Percentiles rank a stretch among this genome's conserved stretches.
Conservation (phyloP, 2,888 invertebrate species). For the Lasioglossum pauxillum region DNA sequence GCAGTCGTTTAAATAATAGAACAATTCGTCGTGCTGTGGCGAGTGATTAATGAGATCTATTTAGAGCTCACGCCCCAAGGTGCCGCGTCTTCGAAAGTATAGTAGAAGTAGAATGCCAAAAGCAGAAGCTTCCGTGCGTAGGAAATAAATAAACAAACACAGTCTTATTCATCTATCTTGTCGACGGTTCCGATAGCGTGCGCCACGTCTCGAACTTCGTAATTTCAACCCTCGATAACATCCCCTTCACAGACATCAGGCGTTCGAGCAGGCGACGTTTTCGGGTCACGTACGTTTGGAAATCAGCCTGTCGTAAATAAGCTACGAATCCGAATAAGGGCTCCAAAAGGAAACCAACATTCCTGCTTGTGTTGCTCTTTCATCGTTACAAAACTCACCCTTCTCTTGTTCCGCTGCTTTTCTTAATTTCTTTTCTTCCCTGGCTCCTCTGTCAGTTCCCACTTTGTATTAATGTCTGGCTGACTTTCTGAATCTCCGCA, state of each 20-base stretch:
- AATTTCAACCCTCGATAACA: constrained; percentile 25
- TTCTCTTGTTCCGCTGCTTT: not conserved
- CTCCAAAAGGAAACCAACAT: not conserved
- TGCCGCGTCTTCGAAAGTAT: not conserved
- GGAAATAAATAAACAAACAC: constrained; percentile 28
- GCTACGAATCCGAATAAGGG: not conserved
- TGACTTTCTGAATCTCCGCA: not conserved
- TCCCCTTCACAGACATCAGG: not conserved
- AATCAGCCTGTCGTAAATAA: constrained; percentile 15
- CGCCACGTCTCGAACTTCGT: constrained; percentile 30
- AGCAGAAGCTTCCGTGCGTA: not conserved
- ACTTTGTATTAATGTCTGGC: not conserved
- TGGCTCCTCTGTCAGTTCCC: not conserved
- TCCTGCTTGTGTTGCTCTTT: not conserved
- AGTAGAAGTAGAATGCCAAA: not conserved
- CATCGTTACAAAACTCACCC: not conserved
- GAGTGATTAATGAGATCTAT: not conserved
- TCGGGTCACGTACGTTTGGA: constrained; percentile 28
- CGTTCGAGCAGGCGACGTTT: constrained; percentile 14
- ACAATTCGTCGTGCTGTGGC: not conserved
- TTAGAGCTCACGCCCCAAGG: not conserved
- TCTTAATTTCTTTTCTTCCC: not conserved
- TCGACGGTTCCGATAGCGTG: not conserved
- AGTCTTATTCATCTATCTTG: constrained; percentile 19
- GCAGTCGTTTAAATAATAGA: not conserved